Conservation (phyloP, 2,888 invertebrate species). For the Reticulitermes lucifugus region DNA sequence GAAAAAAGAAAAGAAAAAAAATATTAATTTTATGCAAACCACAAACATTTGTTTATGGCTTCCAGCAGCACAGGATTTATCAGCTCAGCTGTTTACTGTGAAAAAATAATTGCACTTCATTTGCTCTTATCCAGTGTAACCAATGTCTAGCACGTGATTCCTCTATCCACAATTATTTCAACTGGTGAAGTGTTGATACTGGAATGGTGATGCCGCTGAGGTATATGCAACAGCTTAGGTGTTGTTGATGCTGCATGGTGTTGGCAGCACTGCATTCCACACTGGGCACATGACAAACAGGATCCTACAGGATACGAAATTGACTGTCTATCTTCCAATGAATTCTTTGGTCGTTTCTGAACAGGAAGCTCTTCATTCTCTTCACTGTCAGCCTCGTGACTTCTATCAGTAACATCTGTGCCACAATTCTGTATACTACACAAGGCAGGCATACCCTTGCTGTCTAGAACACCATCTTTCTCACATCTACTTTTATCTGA, state of each 20-base stretch:
- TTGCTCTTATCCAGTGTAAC: not conserved
- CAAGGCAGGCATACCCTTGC: not conserved
- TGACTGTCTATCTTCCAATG: constrained; percentile 37
- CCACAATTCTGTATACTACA: not conserved
- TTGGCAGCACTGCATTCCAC: constrained; percentile 63
- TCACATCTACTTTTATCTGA: not conserved
- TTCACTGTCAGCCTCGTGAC: constrained; percentile 2
- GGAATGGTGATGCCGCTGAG: constrained; percentile 53
- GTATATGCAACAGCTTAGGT: constrained; percentile 25
- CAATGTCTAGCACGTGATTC: constrained; percentile 64
- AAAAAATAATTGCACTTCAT: not conserved
- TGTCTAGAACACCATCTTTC: not conserved
- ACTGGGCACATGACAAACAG: constrained; percentile 66
- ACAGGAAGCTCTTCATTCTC: constrained; percentile 49
- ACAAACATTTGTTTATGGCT: not conserved
- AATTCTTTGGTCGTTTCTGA: constrained; percentile 52
- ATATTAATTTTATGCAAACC: not conserved
- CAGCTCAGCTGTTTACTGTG: not conserved
- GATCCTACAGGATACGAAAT: constrained; percentile 41
- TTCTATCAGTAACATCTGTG: not conserved
- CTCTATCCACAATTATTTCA: constrained; percentile 61
- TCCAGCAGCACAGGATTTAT: not conserved
- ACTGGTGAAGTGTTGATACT: constrained; percentile 57
- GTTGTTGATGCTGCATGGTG: constrained; percentile 42
- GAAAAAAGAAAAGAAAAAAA: too few species aligned